Conservation (phyloP, 2,113 vertebrate species). For the Cairina moschata region DNA sequence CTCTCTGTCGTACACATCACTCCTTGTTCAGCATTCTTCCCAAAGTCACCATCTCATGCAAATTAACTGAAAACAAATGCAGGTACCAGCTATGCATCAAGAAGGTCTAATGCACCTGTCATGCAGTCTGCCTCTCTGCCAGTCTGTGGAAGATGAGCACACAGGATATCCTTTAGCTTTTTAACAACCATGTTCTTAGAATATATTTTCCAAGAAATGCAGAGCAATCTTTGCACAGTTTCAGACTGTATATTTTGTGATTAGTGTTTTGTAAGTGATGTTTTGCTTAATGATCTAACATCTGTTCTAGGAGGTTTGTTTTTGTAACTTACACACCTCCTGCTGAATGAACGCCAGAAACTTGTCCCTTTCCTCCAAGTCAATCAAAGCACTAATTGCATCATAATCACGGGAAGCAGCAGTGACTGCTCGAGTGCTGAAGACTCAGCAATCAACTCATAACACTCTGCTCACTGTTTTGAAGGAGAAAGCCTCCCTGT, state of each 20-base stretch:
- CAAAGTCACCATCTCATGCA: not conserved
- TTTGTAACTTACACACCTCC: constrained; percentile 68
- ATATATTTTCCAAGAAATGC: constrained; percentile 31
- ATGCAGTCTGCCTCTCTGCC: not conserved
- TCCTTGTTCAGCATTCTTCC: not conserved
- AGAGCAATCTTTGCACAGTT: not conserved
- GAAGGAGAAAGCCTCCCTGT: constrained; percentile 3
- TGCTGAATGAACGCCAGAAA: constrained; percentile 54
- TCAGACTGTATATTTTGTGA: constrained; percentile 72
- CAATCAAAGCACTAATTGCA: constrained; percentile 65
- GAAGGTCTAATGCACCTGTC: constrained; percentile 24
- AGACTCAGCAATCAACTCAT: constrained; percentile 45
- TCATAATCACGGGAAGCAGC: constrained; percentile 57
- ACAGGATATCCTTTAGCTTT: not conserved
- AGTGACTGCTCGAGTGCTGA: constrained; percentile 37
- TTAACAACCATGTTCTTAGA: constrained; percentile 35
- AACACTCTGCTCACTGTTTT: not conserved
- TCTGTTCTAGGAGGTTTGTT: constrained; percentile 73
- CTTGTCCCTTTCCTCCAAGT: constrained; percentile 63
- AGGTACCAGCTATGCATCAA: not conserved
- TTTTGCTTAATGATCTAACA: constrained; percentile 75
- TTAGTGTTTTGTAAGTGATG: constrained; percentile 64
- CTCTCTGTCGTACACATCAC: not conserved
- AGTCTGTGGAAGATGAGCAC: not conserved
- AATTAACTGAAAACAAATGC: constrained; percentile 13